A percentile compares a stretch with the other conserved stretches of the same genome.
Conservation (phyloP, 2,888 invertebrate species). For the Cheilosia pagana region DNA sequence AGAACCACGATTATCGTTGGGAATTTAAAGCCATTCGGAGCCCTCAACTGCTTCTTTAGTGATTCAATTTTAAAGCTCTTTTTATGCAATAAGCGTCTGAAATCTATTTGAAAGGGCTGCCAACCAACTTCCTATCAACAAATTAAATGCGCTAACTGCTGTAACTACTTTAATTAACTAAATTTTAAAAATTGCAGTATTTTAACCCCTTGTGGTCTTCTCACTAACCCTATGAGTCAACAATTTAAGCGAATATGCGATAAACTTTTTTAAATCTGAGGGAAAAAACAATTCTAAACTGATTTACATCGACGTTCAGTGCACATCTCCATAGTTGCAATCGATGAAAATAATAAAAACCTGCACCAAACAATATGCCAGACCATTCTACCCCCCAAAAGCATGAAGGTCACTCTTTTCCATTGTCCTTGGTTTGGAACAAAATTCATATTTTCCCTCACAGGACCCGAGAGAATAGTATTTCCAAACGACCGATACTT, state of each 20-base stretch:
- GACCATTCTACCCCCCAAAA: neutral
- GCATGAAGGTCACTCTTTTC: neutral
- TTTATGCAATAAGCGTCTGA: too few species aligned
- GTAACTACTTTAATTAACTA: too few species aligned
- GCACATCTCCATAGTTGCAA: constrained; percentile 5
- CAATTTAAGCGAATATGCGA: neutral
- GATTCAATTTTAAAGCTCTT: neutral
- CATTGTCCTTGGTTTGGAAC: constrained; percentile 9
- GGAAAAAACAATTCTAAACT: neutral
- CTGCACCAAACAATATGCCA: constrained; percentile 16
- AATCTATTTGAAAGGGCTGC: too few species aligned
- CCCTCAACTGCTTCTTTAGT: neutral
- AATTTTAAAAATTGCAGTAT: neutral
- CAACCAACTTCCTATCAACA: too few species aligned
- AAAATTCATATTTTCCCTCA: constrained; percentile 31
- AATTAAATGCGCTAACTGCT: too few species aligned
- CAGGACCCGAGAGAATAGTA: constrained; percentile 12
- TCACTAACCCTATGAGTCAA: neutral
- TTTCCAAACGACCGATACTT: constrained; percentile 2
- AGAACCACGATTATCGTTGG: too few species aligned
- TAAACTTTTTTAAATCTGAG: neutral
- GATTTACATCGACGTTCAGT: constrained; percentile 43
- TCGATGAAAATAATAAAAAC: constrained; percentile 12
- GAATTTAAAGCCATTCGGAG: too few species aligned
- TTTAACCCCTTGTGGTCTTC: neutral